These are phyloP conservation scores for Bradypus variegatus DNA, from an alignment of 2,797 vertebrate genomes.

Conservation along the genomic window DNA sequence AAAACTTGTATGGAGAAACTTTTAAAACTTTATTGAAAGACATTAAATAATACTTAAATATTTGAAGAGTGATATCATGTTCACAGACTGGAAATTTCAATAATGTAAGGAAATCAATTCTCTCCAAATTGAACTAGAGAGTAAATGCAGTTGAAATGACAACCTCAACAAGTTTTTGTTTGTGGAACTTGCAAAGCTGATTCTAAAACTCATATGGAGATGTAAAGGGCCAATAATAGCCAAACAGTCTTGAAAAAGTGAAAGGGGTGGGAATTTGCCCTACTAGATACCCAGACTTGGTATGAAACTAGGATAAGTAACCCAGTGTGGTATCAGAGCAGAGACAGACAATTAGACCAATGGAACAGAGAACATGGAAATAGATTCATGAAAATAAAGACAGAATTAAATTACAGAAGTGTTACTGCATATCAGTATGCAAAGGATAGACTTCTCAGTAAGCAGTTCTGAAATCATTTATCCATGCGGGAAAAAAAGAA, in stretches of 20 bases:
- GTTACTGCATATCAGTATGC: too few relatives aligned
- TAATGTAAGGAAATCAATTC: not conserved
- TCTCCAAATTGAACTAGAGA: not conserved
- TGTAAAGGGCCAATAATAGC: not conserved
- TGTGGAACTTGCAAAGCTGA: not conserved
- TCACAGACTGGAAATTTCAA: not conserved
- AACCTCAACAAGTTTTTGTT: not conserved
- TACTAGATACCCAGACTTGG: not conserved
- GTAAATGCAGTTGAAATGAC: not conserved
- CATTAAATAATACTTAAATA: not conserved
- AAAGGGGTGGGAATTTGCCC: not conserved
- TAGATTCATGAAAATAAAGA: too few relatives aligned
- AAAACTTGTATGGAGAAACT: not conserved
- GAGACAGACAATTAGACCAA: too few relatives aligned
- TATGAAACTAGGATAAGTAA: too few relatives aligned
- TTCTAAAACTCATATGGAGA: not conserved
- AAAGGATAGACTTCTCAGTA: too few relatives aligned
- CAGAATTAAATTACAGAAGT: too few relatives aligned
- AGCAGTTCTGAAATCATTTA: too few relatives aligned
- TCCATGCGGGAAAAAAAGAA: not conserved
- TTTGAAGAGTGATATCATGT: not conserved
- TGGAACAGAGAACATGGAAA: too few relatives aligned
- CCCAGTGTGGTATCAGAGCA: not conserved
- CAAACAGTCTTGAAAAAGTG: not conserved
- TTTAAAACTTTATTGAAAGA: not conserved